Evolutionary conservation across 2,797 vertebrate genomes (phyloP).

Genomic region (Acrocephalus scirpaceus): DNA sequence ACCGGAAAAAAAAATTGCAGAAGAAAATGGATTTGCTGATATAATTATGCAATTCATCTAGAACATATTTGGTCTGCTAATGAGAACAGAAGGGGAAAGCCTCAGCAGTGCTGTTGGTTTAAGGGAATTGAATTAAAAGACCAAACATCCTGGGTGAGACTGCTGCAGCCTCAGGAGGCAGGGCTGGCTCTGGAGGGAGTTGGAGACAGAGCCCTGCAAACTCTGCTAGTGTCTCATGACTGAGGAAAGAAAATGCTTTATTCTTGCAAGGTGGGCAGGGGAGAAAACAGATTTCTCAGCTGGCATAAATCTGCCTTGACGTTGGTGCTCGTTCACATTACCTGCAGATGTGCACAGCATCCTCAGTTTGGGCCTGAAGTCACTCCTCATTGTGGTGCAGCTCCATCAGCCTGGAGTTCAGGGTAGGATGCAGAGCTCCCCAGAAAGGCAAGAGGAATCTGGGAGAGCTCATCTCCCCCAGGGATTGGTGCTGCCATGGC

Average conservation of each 20-base stretch:
- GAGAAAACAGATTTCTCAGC: not conserved
- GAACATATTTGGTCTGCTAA: conserved; percentile 37
- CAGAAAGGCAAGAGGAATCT: not conserved
- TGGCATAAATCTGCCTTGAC: not conserved
- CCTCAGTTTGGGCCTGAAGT: not conserved
- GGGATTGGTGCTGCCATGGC: not conserved
- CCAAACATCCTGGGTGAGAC: not conserved
- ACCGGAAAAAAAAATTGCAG: not conserved
- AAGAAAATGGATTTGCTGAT: conserved; percentile 20
- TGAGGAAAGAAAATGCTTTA: not conserved
- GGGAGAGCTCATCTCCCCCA: not conserved
- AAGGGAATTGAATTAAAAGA: conserved; percentile 46
- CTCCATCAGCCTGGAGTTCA: not conserved
- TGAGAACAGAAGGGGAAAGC: not conserved
- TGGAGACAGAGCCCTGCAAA: not conserved
- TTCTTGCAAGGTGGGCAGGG: not conserved
- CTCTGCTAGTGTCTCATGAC: not conserved
- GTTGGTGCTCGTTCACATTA: not conserved
- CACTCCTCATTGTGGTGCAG: not conserved
- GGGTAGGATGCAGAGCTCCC: not conserved
- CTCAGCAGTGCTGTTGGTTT: conserved; percentile 25
- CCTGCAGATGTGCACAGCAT: not conserved
- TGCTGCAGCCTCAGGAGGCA: not conserved
- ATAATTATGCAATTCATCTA: conserved; percentile 11
- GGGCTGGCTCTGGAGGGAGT: not conserved